Percentiles rank a stretch among this genome's conserved stretches.
These are phyloP conservation scores for Neodontobutis hainanensis DNA, from an alignment of 2,113 vertebrate species.

Conservation along the genomic window DNA sequence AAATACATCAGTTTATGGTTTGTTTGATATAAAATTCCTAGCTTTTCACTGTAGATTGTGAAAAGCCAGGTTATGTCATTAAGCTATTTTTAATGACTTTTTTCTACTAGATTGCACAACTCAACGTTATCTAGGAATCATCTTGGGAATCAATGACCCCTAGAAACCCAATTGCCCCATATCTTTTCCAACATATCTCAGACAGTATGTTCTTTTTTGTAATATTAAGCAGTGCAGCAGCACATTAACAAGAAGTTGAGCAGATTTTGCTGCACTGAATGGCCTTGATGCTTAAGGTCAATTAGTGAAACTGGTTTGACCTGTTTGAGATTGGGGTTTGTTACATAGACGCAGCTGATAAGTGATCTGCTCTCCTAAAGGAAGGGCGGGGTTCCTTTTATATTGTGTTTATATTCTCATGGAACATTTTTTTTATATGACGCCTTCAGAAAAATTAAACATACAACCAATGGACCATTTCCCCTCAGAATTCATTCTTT, in stretches of 20 bases:
- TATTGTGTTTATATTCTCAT: constrained; percentile 23
- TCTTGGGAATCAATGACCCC: background rate
- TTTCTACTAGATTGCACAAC: constrained; percentile 1
- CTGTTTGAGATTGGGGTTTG: constrained; percentile 32
- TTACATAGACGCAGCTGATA: constrained; percentile 10
- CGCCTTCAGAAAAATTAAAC: background rate
- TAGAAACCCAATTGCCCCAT: background rate
- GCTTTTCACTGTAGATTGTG: too few relatives aligned
- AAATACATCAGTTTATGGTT: background rate
- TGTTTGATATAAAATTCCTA: background rate
- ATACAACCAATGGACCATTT: background rate
- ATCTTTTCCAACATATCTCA: too few relatives aligned
- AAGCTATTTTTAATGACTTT: background rate
- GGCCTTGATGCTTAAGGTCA: background rate
- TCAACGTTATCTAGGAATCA: background rate
- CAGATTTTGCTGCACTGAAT: background rate
- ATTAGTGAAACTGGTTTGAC: constrained; percentile 37
- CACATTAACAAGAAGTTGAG: background rate
- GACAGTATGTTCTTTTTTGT: too few relatives aligned
- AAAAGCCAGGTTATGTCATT: background rate
- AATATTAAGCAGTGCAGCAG: too few relatives aligned
- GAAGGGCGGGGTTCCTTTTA: constrained; percentile 11
- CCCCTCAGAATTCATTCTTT: background rate
- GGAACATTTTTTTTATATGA: constrained; percentile 3
- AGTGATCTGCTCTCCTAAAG: constrained; percentile 51